phyloP scores from a whole-genome alignment of 2,888 invertebrate genomes.

The Monoplex corrugatus region DNA sequence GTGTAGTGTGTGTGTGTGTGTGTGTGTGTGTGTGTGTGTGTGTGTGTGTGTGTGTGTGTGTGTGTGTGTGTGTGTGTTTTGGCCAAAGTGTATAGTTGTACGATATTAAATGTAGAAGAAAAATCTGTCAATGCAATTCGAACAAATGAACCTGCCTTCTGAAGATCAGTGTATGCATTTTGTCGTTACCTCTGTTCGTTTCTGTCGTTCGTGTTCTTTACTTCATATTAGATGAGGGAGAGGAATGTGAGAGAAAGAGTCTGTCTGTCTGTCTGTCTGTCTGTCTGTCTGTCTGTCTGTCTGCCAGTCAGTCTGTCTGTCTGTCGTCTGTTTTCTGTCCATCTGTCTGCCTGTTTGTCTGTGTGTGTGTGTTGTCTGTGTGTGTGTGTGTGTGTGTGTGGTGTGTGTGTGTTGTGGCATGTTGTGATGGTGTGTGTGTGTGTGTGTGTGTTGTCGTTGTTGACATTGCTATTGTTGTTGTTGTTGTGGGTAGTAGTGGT shows the following conservation, averaged over 20 bases:
- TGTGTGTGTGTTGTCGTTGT: neutral
- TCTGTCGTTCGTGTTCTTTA: no score
- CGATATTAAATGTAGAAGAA: neutral
- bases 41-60: conserved; percentile 1
- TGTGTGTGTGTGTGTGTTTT: neutral
- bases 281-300: neutral
- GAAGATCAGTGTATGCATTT: no score
- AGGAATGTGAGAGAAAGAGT: neutral
- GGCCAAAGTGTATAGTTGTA: neutral
- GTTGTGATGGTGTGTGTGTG: neutral
- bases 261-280: neutral
- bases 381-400: neutral
- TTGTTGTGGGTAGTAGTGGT: neutral
- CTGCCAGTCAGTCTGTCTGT: no score
- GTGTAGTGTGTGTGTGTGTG: neutral
- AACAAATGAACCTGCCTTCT: no score
- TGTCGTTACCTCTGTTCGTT: no score
- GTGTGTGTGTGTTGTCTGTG: neutral
- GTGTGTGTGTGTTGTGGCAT: neutral
- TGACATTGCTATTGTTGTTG: neutral
- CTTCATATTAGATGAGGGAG: neutral
- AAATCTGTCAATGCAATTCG: neutral
- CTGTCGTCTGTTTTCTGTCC: neutral
- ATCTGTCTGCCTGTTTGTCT: neutral
- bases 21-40: conserved; percentile 20